Conservation (phyloP, 2,113 vertebrate species). For the Bufo gargarizans region DNA sequence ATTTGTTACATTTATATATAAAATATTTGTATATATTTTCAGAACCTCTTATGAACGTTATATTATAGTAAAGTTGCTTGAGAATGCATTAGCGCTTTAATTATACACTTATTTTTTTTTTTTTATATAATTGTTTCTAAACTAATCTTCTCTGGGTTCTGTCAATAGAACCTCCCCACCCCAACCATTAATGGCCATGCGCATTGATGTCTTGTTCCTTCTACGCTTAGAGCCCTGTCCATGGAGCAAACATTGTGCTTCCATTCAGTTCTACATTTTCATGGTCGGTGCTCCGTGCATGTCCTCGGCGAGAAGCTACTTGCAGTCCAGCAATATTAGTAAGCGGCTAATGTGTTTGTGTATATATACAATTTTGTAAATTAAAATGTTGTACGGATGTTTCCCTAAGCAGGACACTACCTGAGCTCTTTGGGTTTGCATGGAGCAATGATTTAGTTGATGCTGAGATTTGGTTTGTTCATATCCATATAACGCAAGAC, state of each 20-base stretch:
- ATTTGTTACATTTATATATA: conserved; percentile 54
- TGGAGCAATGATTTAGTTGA: background rate
- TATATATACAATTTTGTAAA: background rate
- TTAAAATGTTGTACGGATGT: background rate
- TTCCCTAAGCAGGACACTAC: background rate
- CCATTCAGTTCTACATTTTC: background rate
- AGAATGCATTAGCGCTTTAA: conserved; percentile 30
- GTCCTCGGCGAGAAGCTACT: background rate
- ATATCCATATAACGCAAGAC: background rate
- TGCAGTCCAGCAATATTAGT: background rate
- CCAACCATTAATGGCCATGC: background rate
- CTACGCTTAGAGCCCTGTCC: background rate
- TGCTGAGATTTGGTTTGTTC: background rate
- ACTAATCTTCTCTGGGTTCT: background rate
- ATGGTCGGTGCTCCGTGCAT: background rate
- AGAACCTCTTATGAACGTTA: conserved; percentile 21
- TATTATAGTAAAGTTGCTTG: conserved; percentile 23
- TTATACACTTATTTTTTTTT: conserved; percentile 39
- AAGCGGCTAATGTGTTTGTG: background rate
- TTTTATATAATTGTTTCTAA: conserved; percentile 7
- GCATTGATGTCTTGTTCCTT: background rate
- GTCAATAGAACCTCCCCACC: background rate
- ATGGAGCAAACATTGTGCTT: background rate
- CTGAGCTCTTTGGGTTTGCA: conserved; percentile 7
- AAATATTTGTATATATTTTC: conserved; percentile 48